Conservation (phyloP, 1,140 invertebrate species). For the Musca domestica region DNA sequence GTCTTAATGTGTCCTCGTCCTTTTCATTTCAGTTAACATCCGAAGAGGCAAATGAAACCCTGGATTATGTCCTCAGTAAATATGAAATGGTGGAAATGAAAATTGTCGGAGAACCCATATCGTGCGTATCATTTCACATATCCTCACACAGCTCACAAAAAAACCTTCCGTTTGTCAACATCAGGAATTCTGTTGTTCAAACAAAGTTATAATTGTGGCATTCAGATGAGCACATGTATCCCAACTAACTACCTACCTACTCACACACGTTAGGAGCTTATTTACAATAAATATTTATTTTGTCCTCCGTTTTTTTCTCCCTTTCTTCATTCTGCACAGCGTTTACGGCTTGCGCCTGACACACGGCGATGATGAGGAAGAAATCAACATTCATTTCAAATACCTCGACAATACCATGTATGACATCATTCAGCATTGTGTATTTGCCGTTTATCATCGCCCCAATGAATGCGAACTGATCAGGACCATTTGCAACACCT, state of each 20-base stretch:
- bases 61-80: constrained; percentile 39
- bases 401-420: constrained; percentile 45
- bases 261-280: background rate
- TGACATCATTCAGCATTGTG: constrained; percentile 48
- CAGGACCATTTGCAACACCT: constrained; percentile 40
- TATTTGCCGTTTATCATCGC: constrained; percentile 36
- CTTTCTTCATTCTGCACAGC: constrained; percentile 25
- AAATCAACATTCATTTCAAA: constrained; percentile 45
- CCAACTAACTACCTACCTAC: background rate
- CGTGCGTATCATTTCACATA: constrained; percentile 30
- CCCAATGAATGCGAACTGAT: constrained; percentile 40
- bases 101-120: constrained; percentile 39
- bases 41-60: constrained; percentile 32
- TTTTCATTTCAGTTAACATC: constrained; percentile 34
- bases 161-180: background rate
- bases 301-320: background rate
- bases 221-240: background rate
- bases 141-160: background rate
- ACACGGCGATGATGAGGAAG: constrained; percentile 36
- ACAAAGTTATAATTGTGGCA: background rate
- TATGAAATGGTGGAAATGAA: constrained; percentile 43
- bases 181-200: background rate
- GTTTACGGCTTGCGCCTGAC: constrained; percentile 43
- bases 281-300: background rate
- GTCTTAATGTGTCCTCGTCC: background rate